Evolutionary conservation across 2,113 vertebrate species (phyloP).

Genomic region (Siniperca knerii): DNA sequence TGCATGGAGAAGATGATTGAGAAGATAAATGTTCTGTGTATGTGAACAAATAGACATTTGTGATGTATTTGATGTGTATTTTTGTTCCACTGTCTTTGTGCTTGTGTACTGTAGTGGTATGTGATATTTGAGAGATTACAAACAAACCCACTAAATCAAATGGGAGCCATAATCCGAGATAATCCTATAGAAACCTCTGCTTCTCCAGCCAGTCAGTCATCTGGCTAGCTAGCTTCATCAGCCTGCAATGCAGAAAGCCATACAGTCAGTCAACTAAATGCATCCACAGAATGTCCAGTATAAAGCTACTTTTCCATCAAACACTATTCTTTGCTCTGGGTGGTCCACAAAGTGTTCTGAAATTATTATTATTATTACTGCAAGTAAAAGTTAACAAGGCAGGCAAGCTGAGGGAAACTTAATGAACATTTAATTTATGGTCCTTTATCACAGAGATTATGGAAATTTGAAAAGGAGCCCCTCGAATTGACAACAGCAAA

Average conservation of each 20-base stretch:
- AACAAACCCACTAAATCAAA: slow-evolving; percentile 60
- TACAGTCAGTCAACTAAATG: neutral
- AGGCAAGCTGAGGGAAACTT: neutral
- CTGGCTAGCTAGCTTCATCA: slow-evolving; percentile 33
- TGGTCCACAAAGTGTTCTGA: too few relatives aligned
- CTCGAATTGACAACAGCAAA: too few relatives aligned
- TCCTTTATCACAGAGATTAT: neutral
- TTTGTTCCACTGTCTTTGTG: slow-evolving; percentile 20
- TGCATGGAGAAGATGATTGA: neutral
- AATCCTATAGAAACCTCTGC: slow-evolving; percentile 70
- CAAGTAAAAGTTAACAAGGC: neutral
- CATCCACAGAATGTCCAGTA: neutral
- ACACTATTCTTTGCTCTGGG: neutral
- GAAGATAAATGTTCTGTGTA: neutral
- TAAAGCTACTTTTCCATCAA: neutral
- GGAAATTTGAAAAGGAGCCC: neutral
- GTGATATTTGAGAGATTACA: slow-evolving; percentile 62
- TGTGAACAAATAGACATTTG: neutral
- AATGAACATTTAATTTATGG: neutral
- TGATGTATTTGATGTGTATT: neutral
- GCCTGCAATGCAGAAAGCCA: slow-evolving; percentile 8
- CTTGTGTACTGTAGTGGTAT: slow-evolving; percentile 23
- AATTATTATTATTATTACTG: neutral
- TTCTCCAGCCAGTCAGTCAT: slow-evolving; percentile 50
- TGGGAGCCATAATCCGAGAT: slow-evolving; percentile 65